Percentiles rank a stretch among this genome's conserved stretches.
These are phyloP conservation scores for Parnassius mnemosyne DNA, from an alignment of 2,888 invertebrate genomes.

Conservation along the genomic window DNA sequence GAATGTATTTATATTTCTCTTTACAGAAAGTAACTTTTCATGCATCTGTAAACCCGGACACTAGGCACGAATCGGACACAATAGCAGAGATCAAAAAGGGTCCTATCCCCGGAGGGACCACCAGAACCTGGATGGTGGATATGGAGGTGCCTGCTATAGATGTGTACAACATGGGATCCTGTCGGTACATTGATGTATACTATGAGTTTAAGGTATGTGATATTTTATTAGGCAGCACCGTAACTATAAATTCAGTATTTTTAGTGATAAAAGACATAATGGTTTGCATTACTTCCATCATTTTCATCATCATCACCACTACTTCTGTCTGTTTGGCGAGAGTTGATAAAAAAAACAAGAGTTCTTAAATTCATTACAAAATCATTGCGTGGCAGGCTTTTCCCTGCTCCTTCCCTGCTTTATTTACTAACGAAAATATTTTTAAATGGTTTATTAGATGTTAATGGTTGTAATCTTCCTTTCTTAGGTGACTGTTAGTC, in stretches of 20 bases:
- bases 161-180: conserved; percentile 84
- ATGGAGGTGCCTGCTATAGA: conserved; percentile 85
- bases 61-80: conserved; percentile 37
- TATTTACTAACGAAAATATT: too few species aligned
- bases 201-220: conserved; percentile 79
- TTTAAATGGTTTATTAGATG: too few species aligned
- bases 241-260: too few species aligned
- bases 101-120: conserved; percentile 79
- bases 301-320: too few species aligned
- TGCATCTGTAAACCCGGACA: conserved; percentile 45
- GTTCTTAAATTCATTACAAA: too few species aligned
- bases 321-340: too few species aligned
- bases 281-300: too few species aligned
- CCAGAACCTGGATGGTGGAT: conserved; percentile 82
- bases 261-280: too few species aligned
- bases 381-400: too few species aligned
- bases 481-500: conserved; percentile 49
- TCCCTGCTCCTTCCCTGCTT: too few species aligned
- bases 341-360: too few species aligned
- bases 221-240: background rate
- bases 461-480: conserved; percentile 22
- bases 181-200: conserved; percentile 84
- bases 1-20: too few species aligned
- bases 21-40: conserved; percentile 46
- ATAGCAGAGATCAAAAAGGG: conserved; percentile 66